phyloP scores from a whole-genome alignment of 2,113 vertebrate species.

The Melospiza melodia region DNA sequence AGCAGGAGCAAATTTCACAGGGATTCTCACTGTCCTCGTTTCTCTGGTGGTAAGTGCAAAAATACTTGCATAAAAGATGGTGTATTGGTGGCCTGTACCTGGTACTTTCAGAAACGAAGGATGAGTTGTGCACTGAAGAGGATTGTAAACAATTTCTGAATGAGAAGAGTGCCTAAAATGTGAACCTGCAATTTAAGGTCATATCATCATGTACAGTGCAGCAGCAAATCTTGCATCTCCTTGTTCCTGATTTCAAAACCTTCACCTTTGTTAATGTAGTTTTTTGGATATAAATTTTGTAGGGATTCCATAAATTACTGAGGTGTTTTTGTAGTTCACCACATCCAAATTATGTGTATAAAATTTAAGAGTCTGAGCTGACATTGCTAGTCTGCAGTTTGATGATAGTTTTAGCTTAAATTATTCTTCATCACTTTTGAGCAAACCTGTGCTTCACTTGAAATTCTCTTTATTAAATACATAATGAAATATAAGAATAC shows the following conservation, averaged over 20 bases:
- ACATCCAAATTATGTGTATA: not conserved
- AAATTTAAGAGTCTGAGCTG: not conserved
- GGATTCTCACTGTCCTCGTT: not conserved
- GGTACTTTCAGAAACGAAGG: not conserved
- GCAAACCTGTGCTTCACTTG: not conserved
- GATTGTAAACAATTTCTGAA: not conserved
- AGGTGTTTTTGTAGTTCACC: not conserved
- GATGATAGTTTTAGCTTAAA: not conserved
- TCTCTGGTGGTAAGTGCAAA: not conserved
- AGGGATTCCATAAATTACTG: not conserved
- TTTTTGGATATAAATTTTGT: not conserved
- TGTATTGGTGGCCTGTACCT: not conserved
- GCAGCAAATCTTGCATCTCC: fast-evolving
- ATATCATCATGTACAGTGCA: not conserved
- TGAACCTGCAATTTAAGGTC: not conserved
- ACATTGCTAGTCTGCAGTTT: not conserved
- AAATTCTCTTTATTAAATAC: not conserved
- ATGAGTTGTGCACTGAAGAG: not conserved
- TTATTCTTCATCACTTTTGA: not conserved
- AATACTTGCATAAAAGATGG: not conserved
- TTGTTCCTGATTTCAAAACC: not conserved
- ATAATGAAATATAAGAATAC: not conserved
- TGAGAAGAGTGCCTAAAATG: not conserved
- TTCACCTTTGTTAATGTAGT: not conserved
- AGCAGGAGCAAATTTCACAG: not conserved